Conservation (phyloP, 2,888 invertebrate species). For the Cybosia mesomella region DNA sequence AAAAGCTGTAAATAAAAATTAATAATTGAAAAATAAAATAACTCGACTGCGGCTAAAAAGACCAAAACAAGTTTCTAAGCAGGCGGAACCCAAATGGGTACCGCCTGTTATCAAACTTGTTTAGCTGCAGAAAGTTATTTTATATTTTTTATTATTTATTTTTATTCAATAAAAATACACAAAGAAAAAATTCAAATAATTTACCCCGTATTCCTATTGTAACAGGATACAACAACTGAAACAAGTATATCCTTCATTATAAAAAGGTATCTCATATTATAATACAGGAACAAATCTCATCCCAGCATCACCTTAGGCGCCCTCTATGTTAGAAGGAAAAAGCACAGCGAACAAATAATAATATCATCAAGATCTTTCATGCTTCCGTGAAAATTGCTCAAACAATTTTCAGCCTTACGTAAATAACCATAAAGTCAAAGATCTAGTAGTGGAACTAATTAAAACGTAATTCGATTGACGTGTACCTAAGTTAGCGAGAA, state of each 20-base stretch:
- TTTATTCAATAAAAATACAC: background rate
- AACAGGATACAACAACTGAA: background rate
- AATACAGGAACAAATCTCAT: constrained; percentile 31
- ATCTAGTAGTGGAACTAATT: constrained; percentile 28
- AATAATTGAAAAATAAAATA: too few relatives aligned
- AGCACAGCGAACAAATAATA: constrained; percentile 30
- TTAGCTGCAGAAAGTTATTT: too few relatives aligned
- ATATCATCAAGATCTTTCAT: constrained; percentile 26
- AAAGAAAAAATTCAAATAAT: background rate
- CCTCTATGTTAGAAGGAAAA: constrained; percentile 27
- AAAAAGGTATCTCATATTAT: constrained; percentile 7
- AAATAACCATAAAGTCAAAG: background rate
- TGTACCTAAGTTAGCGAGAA: constrained; percentile 25
- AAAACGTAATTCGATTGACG: constrained; percentile 49
- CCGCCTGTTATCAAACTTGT: too few relatives aligned
- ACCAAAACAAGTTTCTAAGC: too few relatives aligned
- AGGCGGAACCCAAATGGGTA: too few relatives aligned
- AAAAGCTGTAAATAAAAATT: too few relatives aligned
- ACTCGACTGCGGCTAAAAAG: too few relatives aligned
- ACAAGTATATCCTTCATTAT: constrained; percentile 9
- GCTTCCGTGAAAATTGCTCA: constrained; percentile 19
- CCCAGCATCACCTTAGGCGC: constrained; percentile 13
- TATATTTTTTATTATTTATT: too few relatives aligned
- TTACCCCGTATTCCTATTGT: background rate
- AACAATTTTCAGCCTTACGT: constrained; percentile 16